A percentile compares a stretch with the other conserved stretches of the same genome.
Conservation (phyloP, 2,888 invertebrate genomes). For the Protodeltote pygarga region DNA sequence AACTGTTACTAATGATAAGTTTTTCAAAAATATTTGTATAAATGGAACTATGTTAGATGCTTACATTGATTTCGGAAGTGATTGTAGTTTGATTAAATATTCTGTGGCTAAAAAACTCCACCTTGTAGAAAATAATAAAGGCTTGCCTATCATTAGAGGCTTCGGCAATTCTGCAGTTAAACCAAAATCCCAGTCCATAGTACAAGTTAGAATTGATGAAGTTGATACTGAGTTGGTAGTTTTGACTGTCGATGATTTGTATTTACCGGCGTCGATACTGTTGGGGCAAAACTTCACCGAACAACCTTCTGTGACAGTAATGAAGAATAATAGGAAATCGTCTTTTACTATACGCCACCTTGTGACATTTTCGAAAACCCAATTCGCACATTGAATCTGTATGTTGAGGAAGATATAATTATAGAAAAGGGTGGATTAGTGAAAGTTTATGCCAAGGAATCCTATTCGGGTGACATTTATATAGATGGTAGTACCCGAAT, state of each 20-base stretch:
- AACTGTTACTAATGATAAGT: background rate
- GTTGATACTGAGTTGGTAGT: background rate
- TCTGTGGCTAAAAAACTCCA: background rate
- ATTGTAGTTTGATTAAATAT: background rate
- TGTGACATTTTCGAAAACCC: too few relatives aligned
- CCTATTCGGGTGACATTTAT: background rate
- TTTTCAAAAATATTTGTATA: too few relatives aligned
- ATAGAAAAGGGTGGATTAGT: too few relatives aligned
- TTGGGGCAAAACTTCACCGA: constrained; percentile 4
- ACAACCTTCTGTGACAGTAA: background rate
- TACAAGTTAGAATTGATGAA: background rate
- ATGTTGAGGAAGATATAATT: too few relatives aligned
- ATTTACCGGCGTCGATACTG: background rate
- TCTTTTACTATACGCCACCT: background rate
- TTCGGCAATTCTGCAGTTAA: background rate
- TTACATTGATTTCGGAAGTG: constrained; percentile 3
- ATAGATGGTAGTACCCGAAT: background rate
- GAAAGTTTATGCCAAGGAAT: background rate
- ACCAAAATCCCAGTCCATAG: background rate
- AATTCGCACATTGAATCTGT: too few relatives aligned
- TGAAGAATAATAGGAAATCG: background rate
- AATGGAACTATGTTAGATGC: too few relatives aligned
- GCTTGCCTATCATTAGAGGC: background rate
- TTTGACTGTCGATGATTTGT: background rate
- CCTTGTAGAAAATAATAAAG: background rate